Evolutionary conservation across 2,113 vertebrate genomes (phyloP).

Genomic region (Paracanthobrama guichenoti): DNA sequence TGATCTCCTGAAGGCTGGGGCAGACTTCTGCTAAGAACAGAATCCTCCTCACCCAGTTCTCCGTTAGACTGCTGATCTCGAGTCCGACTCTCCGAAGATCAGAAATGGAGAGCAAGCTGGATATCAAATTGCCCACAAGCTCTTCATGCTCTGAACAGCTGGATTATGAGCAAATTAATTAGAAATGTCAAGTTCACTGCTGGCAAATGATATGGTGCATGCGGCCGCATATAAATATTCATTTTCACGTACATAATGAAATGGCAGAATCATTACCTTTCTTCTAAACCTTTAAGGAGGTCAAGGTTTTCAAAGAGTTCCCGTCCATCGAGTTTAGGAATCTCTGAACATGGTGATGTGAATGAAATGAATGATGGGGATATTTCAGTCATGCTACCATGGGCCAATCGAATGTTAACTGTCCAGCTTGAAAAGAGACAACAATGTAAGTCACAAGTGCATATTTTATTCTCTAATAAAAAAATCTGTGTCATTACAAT

Average conservation of each 20-base stretch:
- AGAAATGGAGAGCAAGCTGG: neutral
- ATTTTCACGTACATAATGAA: neutral
- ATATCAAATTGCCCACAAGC: neutral
- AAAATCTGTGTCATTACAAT: neutral
- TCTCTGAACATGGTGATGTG: constrained; percentile 12
- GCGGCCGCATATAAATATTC: no score
- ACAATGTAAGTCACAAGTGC: neutral
- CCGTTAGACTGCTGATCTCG: neutral
- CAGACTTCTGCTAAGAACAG: neutral
- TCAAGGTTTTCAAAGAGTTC: constrained; percentile 17
- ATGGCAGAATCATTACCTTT: neutral
- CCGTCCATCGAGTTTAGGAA: neutral
- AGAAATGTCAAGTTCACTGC: neutral
- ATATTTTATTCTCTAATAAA: neutral
- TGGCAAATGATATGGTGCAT: neutral
- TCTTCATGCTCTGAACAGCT: constrained; percentile 13
- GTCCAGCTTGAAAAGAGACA: constrained; percentile 9
- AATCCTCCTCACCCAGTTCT: constrained; percentile 2
- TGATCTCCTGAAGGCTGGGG: constrained; percentile 15
- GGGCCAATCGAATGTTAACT: neutral
- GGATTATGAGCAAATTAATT: neutral
- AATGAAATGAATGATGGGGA: constrained; percentile 29
- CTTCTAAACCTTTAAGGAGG: neutral
- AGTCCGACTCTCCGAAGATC: constrained; percentile 8
- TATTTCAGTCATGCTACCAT: neutral